Conservation (phyloP, 2,113 vertebrate species). For the Corvus cornix region DNA sequence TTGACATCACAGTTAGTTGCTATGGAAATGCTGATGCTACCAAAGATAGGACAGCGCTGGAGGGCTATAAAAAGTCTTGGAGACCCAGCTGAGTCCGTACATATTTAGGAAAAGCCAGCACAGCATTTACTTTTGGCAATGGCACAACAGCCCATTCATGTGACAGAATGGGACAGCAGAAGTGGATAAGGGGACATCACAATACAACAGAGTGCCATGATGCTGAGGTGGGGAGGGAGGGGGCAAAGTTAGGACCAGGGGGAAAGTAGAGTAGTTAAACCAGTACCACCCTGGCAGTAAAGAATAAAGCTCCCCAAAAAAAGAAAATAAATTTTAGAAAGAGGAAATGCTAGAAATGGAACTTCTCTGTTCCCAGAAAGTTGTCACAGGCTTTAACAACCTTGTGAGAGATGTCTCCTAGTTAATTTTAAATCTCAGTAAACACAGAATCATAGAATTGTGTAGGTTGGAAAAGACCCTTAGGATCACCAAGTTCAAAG, state of each 20-base stretch:
- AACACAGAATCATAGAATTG: background rate
- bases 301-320: background rate
- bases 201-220: background rate
- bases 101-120: conserved; percentile 16
- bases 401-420: background rate
- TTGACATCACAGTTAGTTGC: conserved; percentile 52
- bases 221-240: background rate
- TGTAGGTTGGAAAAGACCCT: background rate
- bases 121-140: conserved; percentile 4
- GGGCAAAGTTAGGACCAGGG: background rate
- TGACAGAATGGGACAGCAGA: background rate
- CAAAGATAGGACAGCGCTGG: background rate
- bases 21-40: conserved; percentile 49
- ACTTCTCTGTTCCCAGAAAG: background rate
- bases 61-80: conserved; percentile 46
- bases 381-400: background rate
- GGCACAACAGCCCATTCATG: background rate
- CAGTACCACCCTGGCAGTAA: background rate
- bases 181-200: background rate
- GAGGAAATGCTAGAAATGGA: background rate
- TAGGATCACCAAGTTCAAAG: background rate
- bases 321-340: background rate
- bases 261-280: background rate
- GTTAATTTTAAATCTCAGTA: background rate
- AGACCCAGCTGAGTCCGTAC: background rate